Evolutionary conservation across 2,797 vertebrate species (phyloP).

Genomic region (Acanthurus tractus): DNA sequence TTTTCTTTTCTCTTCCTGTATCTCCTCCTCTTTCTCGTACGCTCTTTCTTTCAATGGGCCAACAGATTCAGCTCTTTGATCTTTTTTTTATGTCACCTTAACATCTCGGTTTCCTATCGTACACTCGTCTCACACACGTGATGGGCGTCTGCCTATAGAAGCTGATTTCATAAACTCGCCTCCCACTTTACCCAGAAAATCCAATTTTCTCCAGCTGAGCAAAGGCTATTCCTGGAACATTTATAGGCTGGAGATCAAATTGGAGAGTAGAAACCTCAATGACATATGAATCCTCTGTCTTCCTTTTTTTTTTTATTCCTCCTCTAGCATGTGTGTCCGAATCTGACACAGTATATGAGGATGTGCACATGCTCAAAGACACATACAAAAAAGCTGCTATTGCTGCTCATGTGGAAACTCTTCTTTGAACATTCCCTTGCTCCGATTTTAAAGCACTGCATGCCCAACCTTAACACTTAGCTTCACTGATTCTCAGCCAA

Average conservation of each 20-base stretch:
- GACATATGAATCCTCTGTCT: conserved; percentile 51
- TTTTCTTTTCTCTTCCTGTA: conserved; percentile 4
- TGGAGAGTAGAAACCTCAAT: conserved; percentile 68
- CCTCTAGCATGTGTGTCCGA: conserved; percentile 7
- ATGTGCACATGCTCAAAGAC: not conserved
- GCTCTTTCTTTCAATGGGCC: conserved; percentile 17
- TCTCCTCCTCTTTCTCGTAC: not conserved
- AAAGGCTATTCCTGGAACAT: conserved; percentile 78
- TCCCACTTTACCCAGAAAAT: conserved; percentile 80
- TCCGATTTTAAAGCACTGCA: not conserved
- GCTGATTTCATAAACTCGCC: conserved; percentile 77
- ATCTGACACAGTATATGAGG: conserved; percentile 3
- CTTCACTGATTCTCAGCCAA: not conserved
- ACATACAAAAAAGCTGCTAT: not conserved
- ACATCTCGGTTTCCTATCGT: conserved; percentile 29
- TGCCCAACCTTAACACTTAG: not conserved
- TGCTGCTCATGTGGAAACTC: not conserved
- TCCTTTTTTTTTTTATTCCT: conserved; percentile 27
- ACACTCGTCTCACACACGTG: conserved; percentile 28
- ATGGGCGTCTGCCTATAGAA: conserved; percentile 42
- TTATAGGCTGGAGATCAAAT: conserved; percentile 76
- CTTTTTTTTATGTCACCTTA: conserved; percentile 31
- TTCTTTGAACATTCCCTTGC: conserved; percentile 5
- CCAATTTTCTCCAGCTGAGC: conserved; percentile 81
- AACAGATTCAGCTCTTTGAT: conserved; percentile 35